Evolutionary conservation across 2,113 vertebrate genomes (phyloP), one percentile per base, ranked within the genome.

Genomic region (Lontra canadensis): DNA sequence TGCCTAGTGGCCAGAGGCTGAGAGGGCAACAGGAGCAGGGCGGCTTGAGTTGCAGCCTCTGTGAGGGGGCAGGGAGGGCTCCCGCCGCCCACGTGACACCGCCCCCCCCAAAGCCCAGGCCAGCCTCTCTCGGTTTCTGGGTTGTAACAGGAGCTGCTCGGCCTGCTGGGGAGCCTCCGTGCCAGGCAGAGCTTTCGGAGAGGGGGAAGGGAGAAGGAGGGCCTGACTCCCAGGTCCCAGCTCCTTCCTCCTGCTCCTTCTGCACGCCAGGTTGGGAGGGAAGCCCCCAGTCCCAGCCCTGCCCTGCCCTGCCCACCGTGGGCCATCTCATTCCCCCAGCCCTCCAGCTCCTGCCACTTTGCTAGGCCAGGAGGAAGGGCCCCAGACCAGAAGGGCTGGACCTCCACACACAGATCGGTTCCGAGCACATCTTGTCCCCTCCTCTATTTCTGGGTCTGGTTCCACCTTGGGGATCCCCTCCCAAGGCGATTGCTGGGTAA

Each of bases 71-170:
- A 47, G 87, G 92, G 97, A 98, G 94, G 95, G 80, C 87, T 95
- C 90, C 91, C 3, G 12, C 31, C 1, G 44, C 63, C 87, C 97
- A 98, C 97, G 97, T 98, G 98, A 98, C 74, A 11, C 59, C 6
- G 2, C 39, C 1, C 73, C 39, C 36, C 87, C 94, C 94, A 94
- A 94, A 94, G 95, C 96, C 94, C 63, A 71, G 97, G 98, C 98
- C 98, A 97, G 97, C 95, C 97, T 97, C 95, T 93, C 96, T 3
- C 31, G 90, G 97, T 94, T 97, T 97, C 96, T 96, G 97, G 95
- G 97, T 92, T 98, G 98, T 98, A 98, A 98, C 98, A 96, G 97
- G 98, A 98, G 98, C 98, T 95, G 97, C 88, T 14, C 26, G 4
- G 73, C 97, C 94, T 98, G 97, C 95, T 92, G 95, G 96, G 57